phyloP scores from a whole-genome alignment of 2,888 invertebrate species.

The Drosophila subquinaria region DNA sequence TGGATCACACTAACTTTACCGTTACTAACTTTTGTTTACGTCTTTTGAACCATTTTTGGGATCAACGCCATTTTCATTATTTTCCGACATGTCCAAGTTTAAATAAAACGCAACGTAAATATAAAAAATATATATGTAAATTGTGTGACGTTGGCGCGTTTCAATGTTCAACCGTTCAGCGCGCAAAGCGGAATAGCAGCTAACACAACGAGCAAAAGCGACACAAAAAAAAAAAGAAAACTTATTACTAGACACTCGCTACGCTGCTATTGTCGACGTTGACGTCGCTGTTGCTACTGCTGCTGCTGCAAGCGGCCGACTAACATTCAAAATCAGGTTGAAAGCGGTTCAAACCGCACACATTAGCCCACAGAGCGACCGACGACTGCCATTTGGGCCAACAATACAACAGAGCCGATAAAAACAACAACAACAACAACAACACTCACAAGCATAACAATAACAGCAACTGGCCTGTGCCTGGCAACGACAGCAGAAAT shows the following conservation, averaged over 20 bases:
- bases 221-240: conserved; percentile 31
- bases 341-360: conserved; percentile 74
- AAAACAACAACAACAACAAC: conserved; percentile 26
- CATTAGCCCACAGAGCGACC: conserved; percentile 14
- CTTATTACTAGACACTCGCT: conserved; percentile 37
- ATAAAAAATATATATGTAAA: not conserved
- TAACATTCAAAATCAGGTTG: conserved; percentile 67
- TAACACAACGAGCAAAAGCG: conserved; percentile 32
- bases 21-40: conserved; percentile 66
- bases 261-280: conserved; percentile 4
- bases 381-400: conserved; percentile 52
- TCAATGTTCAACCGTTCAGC: conserved; percentile 29
- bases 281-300: conserved; percentile 3
- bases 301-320: conserved; percentile 27
- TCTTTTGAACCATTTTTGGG: conserved; percentile 42
- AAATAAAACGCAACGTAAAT: conserved; percentile 5
- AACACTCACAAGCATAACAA: not conserved
- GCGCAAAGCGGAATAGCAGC: conserved; percentile 46
- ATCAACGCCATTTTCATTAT: conserved; percentile 26
- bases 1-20: conserved; percentile 10
- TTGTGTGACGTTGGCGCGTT: conserved; percentile 15
- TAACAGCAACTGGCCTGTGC: conserved; percentile 20
- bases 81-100: conserved; percentile 24
- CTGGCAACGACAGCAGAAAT: conserved; percentile 33
- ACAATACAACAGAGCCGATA: conserved; percentile 34